These are phyloP conservation scores for Spatula versicolor DNA, from an alignment of 2,797 vertebrate genomes.

Conservation along the genomic window DNA sequence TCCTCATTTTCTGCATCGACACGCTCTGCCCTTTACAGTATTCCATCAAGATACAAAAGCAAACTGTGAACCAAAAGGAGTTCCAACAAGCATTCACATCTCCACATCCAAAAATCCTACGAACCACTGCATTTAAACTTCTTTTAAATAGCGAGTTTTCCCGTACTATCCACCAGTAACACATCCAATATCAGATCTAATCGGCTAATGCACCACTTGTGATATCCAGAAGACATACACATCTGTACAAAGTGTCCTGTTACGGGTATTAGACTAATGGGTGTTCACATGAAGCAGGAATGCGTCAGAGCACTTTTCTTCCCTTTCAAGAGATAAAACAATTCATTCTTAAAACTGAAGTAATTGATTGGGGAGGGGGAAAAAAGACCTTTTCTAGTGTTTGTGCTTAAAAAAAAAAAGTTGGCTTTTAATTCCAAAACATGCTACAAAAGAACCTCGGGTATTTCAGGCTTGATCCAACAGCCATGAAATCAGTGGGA, in stretches of 20 bases:
- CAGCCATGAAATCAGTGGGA: constrained; percentile 43
- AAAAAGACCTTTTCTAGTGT: neutral
- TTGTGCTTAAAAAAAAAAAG: constrained; percentile 38
- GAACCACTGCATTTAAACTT: neutral
- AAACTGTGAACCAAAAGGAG: constrained; percentile 3
- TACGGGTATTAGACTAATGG: neutral
- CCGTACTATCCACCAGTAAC: neutral
- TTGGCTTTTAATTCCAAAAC: constrained; percentile 59
- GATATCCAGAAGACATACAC: neutral
- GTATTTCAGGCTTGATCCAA: constrained; percentile 43
- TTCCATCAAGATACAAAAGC: constrained; percentile 35
- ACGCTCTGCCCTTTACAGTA: neutral
- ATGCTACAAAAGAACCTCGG: constrained; percentile 19
- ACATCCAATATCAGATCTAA: neutral
- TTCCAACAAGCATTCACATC: neutral
- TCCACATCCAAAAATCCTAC: constrained; percentile 8
- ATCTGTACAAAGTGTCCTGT: neutral
- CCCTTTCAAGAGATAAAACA: constrained; percentile 27
- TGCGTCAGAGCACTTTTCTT: constrained; percentile 19
- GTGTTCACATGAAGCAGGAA: constrained; percentile 20
- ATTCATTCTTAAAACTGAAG: neutral
- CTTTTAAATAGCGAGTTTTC: neutral
- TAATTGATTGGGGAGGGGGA: neutral
- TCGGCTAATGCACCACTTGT: constrained; percentile 31
- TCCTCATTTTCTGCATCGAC: neutral